Evolutionary conservation across 2,113 vertebrate species (phyloP), one percentile per base, ranked within the genome.

Genomic region (Picathartes gymnocephalus): DNA sequence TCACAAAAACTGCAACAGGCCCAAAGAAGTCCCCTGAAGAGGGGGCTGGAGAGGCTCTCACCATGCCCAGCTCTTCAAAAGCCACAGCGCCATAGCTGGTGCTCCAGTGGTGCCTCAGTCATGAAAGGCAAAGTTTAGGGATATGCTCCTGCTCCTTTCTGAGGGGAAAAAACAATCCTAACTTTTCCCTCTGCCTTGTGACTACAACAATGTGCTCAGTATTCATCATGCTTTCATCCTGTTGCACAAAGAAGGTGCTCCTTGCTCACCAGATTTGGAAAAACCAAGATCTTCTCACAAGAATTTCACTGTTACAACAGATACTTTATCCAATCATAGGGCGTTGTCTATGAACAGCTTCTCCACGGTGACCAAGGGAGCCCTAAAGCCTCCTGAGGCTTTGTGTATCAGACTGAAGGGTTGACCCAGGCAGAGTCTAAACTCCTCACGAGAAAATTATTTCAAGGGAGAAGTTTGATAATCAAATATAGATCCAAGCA

Each of bases 41-140:
- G 54, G 8, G 8, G 33, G 51, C 47, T 81, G 44, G 16, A 15
- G 44, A 57, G 40, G 50, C 35, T 70, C 10, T 81, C 60, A 6
- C 18, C 25, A 11, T 15, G 20, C 28, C 47, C 22, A 27, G 28
- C 21, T 71, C 64, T 76, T n/a, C 0, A 0, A 72, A 81, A 64
- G n/a, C 23, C 35, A 35, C 2, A 9, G 5, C 76, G 47, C 24
- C 0, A 0, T 4, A 24, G 61, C 48, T n/a, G 61, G n/a, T 2
- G 0, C 53, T 76, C 53, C 24, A 39, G 44, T 19, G 39, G 20
- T 39, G 64, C 31, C 72, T 65, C 45, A 21, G 5, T 20, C 68
- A 53, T 1, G 33, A 73, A 25, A 73, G 35, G 15, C 15, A 13
- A 58, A 85, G 27, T 6, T 20, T 2, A 39, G 15, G 30, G 28